These are phyloP conservation scores for Drosophila demipolita DNA, from an alignment of 2,888 invertebrate species.

Conservation along the genomic window DNA sequence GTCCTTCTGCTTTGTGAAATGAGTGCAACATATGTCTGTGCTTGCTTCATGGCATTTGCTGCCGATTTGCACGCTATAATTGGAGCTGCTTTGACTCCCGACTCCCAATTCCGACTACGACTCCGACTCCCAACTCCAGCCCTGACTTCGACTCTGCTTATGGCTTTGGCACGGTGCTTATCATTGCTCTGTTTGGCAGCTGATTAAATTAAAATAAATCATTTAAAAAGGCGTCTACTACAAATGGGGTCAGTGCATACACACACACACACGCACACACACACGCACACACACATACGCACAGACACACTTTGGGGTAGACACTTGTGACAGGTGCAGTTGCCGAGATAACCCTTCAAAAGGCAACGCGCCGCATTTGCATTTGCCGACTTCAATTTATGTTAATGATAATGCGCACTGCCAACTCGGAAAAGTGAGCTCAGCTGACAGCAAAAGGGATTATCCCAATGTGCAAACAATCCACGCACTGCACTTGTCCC, in stretches of 20 bases:
- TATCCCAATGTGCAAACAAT: conserved; percentile 74
- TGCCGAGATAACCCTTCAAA: conserved; percentile 60
- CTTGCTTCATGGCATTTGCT: conserved; percentile 75
- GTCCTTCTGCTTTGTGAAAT: conserved; percentile 63
- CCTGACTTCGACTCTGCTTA: not conserved
- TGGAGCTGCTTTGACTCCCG: conserved; percentile 62
- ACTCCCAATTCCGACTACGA: not conserved
- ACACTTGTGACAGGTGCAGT: conserved; percentile 66
- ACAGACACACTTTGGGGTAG: conserved; percentile 1
- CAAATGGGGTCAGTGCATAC: conserved; percentile 55
- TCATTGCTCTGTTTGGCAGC: conserved; percentile 79
- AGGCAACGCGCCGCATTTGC: conserved; percentile 51
- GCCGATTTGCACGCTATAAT: conserved; percentile 80
- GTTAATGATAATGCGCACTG: conserved; percentile 52
- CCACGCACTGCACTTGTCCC: conserved; percentile 46
- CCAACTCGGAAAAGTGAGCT: conserved; percentile 62
- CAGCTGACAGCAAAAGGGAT: conserved; percentile 79
- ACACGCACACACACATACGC: not conserved
- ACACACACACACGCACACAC: conserved; percentile 1
- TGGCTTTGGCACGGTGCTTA: conserved; percentile 64
- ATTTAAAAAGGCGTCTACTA: conserved; percentile 67
- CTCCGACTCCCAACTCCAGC: not conserved
- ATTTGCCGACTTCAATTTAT: conserved; percentile 35
- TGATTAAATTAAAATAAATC: conserved; percentile 80
- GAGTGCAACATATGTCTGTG: conserved; percentile 77